These are phyloP conservation scores for Hybognathus amarus DNA, from an alignment of 2,797 vertebrate species.

Conservation along the genomic window DNA sequence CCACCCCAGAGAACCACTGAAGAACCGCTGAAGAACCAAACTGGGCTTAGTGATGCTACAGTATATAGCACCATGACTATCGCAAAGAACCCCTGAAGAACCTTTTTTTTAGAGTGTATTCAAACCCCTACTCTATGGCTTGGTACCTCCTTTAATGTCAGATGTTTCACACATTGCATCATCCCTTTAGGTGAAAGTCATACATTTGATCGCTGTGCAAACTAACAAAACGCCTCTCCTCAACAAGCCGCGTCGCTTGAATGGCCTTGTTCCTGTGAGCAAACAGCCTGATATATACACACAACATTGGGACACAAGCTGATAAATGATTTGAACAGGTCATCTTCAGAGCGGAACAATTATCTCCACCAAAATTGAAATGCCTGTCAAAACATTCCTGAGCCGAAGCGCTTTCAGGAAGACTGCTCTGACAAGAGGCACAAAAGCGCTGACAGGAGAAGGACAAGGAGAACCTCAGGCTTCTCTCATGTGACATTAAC, in stretches of 20 bases:
- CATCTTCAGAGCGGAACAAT: constrained; percentile 60
- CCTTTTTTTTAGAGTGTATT: too few relatives aligned
- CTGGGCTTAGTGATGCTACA: too few relatives aligned
- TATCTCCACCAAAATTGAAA: constrained; percentile 60
- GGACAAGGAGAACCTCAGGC: constrained; percentile 7
- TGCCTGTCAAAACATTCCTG: constrained; percentile 65
- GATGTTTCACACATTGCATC: background rate
- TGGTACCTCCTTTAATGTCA: constrained; percentile 3
- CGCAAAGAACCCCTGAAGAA: too few relatives aligned
- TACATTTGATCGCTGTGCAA: background rate
- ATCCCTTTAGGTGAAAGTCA: background rate
- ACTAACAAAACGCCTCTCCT: constrained; percentile 2
- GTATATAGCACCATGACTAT: too few relatives aligned
- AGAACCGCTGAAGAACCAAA: too few relatives aligned
- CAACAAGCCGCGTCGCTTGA: background rate
- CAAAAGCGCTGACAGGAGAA: constrained; percentile 39
- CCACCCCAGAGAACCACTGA: too few relatives aligned
- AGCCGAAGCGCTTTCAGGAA: constrained; percentile 39
- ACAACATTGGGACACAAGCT: constrained; percentile 2
- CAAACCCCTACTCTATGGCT: background rate
- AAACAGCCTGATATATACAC: constrained; percentile 16
- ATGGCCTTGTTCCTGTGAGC: constrained; percentile 1
- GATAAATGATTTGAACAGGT: constrained; percentile 53
- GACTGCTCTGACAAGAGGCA: constrained; percentile 35
- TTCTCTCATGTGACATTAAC: constrained; percentile 35